Percentiles rank a stretch among this genome's conserved stretches.
phyloP scores from a whole-genome alignment of 2,113 vertebrate genomes.

The Seriola dumerili region DNA sequence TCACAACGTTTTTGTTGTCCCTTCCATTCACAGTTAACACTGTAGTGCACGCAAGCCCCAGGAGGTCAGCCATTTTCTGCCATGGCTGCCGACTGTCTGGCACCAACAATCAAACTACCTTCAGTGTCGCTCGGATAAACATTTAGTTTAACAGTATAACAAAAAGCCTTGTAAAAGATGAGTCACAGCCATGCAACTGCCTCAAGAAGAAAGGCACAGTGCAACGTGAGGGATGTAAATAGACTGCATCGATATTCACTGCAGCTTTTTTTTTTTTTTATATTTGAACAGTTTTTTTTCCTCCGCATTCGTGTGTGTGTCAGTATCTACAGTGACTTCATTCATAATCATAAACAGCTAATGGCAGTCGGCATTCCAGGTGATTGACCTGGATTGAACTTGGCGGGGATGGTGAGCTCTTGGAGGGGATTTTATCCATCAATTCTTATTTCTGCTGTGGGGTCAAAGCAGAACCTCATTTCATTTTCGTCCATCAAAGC shows the following conservation, averaged over 20 bases:
- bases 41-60: constrained; percentile 14
- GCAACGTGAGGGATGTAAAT: not conserved
- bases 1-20: constrained; percentile 3
- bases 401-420: not conserved
- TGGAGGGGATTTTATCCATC: constrained; percentile 35
- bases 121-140: constrained; percentile 4
- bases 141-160: not conserved
- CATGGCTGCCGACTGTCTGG: constrained; percentile 3
- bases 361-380: constrained; percentile 12
- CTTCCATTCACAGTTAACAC: constrained; percentile 20
- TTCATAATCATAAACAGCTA: constrained; percentile 34
- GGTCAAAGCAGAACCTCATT: constrained; percentile 26
- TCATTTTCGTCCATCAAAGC: constrained; percentile 34
- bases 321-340: not conserved
- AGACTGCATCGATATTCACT: not conserved
- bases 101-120: not conserved
- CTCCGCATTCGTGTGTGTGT: not conserved
- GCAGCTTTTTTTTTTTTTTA: not conserved
- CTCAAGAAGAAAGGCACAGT: not conserved
- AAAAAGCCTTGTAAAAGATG: not conserved
- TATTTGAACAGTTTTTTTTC: not conserved
- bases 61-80: constrained; percentile 1
- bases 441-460: constrained; percentile 28
- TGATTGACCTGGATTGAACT: constrained; percentile 23
- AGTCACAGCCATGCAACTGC: not conserved